Evolutionary conservation across 1,140 invertebrate genomes (phyloP).

Genomic region (Sarcophaga peregrina): DNA sequence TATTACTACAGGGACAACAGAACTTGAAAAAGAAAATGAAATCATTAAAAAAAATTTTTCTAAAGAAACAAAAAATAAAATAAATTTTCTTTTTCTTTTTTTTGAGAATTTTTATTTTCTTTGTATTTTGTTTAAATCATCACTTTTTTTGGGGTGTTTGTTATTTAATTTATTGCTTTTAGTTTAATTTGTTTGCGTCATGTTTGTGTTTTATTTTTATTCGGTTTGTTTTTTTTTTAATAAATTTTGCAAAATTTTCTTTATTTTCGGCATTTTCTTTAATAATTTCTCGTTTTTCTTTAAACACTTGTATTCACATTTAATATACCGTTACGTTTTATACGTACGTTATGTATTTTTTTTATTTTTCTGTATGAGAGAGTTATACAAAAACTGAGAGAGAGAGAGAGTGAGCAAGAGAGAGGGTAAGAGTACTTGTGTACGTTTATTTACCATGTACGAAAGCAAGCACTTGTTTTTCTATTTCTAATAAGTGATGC

Average conservation of each 20-base stretch:
- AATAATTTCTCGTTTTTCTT: neutral
- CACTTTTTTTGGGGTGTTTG: neutral
- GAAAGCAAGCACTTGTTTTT: too few relatives aligned
- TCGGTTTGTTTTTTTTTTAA: neutral
- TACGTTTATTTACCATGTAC: too few relatives aligned
- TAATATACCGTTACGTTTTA: conserved; percentile 18
- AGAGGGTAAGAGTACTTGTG: too few relatives aligned
- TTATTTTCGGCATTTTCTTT: neutral
- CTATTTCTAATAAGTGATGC: too few relatives aligned
- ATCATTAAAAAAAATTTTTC: neutral
- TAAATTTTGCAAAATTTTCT: neutral
- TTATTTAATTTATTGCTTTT: neutral
- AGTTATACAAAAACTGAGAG: too few relatives aligned
- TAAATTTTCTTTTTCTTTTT: neutral
- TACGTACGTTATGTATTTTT: neutral
- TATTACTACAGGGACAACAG: neutral
- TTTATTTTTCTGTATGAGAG: too few relatives aligned
- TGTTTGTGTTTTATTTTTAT: neutral
- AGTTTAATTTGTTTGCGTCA: conserved; percentile 12
- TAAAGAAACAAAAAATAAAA: neutral
- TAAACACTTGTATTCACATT: neutral
- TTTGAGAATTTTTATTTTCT: neutral
- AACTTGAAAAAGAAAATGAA: neutral
- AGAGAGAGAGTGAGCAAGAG: too few relatives aligned
- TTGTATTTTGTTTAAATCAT: conserved; percentile 4